Evolutionary conservation across 2,113 vertebrate genomes (phyloP).

Genomic region (Panthera uncia): DNA sequence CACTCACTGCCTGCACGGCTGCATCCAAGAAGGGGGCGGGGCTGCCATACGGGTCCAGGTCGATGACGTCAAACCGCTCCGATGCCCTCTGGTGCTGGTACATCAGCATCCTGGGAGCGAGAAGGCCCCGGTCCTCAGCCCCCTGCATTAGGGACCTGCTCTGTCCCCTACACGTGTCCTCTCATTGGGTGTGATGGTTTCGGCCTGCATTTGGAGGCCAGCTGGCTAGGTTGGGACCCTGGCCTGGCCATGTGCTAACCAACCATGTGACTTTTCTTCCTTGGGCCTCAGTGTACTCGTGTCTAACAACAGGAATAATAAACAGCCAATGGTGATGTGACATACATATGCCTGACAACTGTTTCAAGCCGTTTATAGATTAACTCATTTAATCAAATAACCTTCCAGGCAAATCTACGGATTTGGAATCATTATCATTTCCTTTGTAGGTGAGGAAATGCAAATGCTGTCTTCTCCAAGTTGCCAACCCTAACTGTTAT

Average conservation of each 20-base stretch:
- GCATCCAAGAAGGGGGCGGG: constrained; percentile 92
- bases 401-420: not conserved
- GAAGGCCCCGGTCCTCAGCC: not conserved
- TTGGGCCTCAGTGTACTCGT: not conserved
- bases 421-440: not conserved
- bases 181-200: not conserved
- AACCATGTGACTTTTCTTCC: not conserved
- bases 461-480: not conserved
- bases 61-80: constrained; percentile 92
- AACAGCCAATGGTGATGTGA: not conserved
- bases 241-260: not conserved
- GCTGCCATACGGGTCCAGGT: constrained; percentile 96
- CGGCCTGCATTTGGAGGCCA: not conserved
- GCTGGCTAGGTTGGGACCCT: not conserved
- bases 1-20: constrained; percentile 91
- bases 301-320: not conserved
- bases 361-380: not conserved
- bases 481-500: not conserved
- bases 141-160: not conserved
- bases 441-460: not conserved
- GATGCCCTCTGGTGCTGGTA: constrained; percentile 85
- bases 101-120: constrained; percentile 64
- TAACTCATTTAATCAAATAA: not conserved
- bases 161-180: not conserved
- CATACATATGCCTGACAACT: not conserved